Evolutionary conservation across 2,888 invertebrate species (phyloP), one percentile per base, ranked within the genome.

Genomic region (Luperina nickerlii): DNA sequence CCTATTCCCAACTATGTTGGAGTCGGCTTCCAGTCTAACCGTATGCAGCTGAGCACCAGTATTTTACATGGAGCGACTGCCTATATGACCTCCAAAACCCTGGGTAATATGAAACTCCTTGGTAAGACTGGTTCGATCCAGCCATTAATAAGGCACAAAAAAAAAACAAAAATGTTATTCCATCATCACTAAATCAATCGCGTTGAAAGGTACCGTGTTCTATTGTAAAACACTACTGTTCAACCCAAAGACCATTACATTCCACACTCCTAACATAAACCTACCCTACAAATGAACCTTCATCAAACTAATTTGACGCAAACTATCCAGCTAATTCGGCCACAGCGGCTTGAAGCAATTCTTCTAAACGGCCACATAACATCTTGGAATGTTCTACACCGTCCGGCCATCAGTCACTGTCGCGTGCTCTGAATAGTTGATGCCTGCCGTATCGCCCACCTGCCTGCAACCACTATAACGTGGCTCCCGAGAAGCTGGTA

Each of bases 371-470:
- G 68, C 76, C 83, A 73, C 74, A 83, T 84, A 81, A 84, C 76
- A 63, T 74, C 81, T 84, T 74, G 67, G 80, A 79, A 86, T 83
- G 78, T 83, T 78, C 63, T 65, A 79, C 76, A 84, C 84, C 86
- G 80, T 32, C 27, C 78, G 76, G 74, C 90, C 84, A 94, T 95
- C 93, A 91, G 89, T 94, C 94, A 94, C 91, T 86, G 95, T 92
- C 84, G 84, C 92, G 91, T 86, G 91, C 63, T 75, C 90, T 90
- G 94, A 93, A 94, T 95, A 93, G 89, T 91, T 92, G 91, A 94
- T 93, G 88, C 70, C 76, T 57, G 81, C 79, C 73, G 74, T 87
- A 79, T 87, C 71, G 60, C 88, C 84, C 90, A 91, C 90, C 91
- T 91, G 90, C 87, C 90, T 92, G 90, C 86, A 85, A 82, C 79